phyloP scores from a whole-genome alignment of 2,113 vertebrate species.

The Rhynchomys soricoides region DNA sequence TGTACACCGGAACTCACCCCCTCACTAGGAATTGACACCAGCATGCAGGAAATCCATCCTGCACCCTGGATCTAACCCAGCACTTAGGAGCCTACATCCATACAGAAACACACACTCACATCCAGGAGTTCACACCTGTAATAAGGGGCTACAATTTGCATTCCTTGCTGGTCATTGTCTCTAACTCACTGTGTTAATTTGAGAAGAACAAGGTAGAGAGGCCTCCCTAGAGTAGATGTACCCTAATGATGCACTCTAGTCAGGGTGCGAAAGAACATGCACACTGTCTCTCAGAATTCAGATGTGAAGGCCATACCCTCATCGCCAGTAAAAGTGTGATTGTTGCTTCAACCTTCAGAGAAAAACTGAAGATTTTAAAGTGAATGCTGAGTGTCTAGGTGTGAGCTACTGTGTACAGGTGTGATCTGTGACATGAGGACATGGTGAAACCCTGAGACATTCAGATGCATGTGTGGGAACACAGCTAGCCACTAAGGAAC shows the following conservation, averaged over 20 bases:
- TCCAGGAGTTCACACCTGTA: background rate
- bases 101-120: background rate
- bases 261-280: background rate
- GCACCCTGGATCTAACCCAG: background rate
- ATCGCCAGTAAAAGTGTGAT: background rate
- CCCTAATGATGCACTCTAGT: too few species aligned
- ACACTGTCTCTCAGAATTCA: background rate
- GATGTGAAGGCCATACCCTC: background rate
- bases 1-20: background rate
- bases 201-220: too few species aligned
- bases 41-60: too few species aligned
- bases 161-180: background rate
- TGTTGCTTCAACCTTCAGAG: background rate
- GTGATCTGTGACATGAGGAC: background rate
- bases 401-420: background rate
- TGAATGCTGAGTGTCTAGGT: background rate
- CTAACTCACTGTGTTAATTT: too few species aligned
- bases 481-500: background rate
- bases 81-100: accelerated
- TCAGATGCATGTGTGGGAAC: background rate
- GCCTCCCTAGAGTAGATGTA: too few species aligned
- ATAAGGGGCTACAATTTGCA: background rate
- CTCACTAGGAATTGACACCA: background rate
- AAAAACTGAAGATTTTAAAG: background rate
- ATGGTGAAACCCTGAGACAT: background rate